Evolutionary conservation across 2,888 invertebrate species (phyloP).

Genomic region (Andrena flavipes): DNA sequence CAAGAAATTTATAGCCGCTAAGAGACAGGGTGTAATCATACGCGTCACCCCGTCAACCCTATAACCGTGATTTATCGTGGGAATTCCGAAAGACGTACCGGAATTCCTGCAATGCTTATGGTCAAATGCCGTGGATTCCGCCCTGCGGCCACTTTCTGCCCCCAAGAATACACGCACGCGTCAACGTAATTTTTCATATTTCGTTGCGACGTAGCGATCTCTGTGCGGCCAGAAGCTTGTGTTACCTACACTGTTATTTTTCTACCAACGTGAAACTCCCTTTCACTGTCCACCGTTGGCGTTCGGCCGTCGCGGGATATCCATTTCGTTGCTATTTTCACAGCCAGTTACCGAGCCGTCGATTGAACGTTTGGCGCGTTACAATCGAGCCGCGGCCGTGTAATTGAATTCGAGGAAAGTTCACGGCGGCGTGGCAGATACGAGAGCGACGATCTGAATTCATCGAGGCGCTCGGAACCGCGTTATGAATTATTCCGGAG

Average conservation of each 20-base stretch:
- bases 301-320: neutral
- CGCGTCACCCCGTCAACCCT: conserved; percentile 84
- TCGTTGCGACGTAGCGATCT: too few relatives aligned
- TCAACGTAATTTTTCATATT: conserved; percentile 18
- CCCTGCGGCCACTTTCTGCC: neutral
- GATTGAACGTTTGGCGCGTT: conserved; percentile 27
- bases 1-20: conserved; percentile 82
- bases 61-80: conserved; percentile 84
- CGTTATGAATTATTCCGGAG: conserved; percentile 61
- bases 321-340: neutral
- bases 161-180: neutral
- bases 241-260: neutral
- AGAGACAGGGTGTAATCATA: conserved; percentile 85
- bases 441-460: conserved; percentile 56
- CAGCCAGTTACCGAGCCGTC: conserved; percentile 7
- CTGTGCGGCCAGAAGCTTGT: neutral
- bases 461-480: conserved; percentile 67
- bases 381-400: conserved; percentile 2
- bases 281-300: neutral
- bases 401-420: conserved; percentile 40
- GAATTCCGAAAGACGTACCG: conserved; percentile 81
- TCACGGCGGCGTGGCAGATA: conserved; percentile 6
- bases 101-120: conserved; percentile 61
- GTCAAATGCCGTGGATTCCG: conserved; percentile 7
- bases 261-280: neutral